Percentiles rank a stretch among this genome's conserved stretches.
Evolutionary conservation across 2,797 vertebrate genomes (phyloP).

Genomic region (Gallinago nigripennis): DNA sequence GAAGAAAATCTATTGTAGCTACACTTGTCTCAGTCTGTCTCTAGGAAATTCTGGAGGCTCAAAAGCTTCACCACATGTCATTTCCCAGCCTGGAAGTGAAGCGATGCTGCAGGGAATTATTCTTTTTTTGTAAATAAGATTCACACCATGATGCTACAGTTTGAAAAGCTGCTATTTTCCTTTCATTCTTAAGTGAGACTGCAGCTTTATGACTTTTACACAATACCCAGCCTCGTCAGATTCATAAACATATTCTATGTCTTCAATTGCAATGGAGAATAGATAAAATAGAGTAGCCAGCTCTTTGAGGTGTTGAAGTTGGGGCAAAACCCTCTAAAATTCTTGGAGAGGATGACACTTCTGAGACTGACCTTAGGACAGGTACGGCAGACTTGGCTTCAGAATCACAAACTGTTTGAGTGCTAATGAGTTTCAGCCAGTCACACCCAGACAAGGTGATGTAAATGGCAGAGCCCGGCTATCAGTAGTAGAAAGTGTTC

Average conservation of each 20-base stretch:
- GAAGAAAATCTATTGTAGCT: neutral
- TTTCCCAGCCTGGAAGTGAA: neutral
- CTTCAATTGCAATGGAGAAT: neutral
- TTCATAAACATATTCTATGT: neutral
- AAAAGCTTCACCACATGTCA: neutral
- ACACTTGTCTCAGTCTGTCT: neutral
- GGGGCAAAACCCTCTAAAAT: neutral
- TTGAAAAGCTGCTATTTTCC: neutral
- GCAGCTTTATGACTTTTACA: neutral
- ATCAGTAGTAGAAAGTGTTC: neutral
- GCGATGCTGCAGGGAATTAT: neutral
- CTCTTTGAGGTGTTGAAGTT: neutral
- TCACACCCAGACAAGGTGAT: neutral
- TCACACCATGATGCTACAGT: neutral
- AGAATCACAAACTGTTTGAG: neutral
- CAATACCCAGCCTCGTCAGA: rapidly evolving
- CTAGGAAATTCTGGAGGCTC: neutral
- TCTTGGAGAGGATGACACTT: neutral
- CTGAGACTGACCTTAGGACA: neutral
- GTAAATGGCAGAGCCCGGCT: neutral
- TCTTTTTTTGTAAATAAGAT: neutral
- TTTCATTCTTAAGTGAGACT: neutral
- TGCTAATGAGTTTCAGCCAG: neutral
- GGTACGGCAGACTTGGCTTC: neutral
- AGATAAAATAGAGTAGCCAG: neutral